Base-by-base conservation (phyloP, 64 coral and sea anemone genomes). In the Dendrophyllia cribrosa region DNA sequence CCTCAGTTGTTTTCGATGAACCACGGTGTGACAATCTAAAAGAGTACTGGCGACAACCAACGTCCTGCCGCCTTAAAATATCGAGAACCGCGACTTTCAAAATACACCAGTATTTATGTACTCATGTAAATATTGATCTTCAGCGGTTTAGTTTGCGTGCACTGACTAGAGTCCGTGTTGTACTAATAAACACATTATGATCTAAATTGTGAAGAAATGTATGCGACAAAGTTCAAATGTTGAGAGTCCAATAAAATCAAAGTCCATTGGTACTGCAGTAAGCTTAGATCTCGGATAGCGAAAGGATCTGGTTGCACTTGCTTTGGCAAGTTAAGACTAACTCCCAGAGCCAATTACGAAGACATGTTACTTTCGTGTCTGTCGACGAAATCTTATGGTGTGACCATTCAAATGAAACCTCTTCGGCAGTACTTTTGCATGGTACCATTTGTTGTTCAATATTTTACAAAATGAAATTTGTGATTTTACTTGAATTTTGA, bases 71-170 rank as follows among this genome's bases (percentile, higher is more conserved):
- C 6, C 44, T 50, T n/a, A 19, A 75, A 49, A 75, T 74, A 47
- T 19, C 15, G 16, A 73, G 12, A 14, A 49, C 16, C 17, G 24
- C 17, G 72, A n/a, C 72, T 51, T 75, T 46, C 43, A 47, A 16
- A 73, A 47, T 50, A 16, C 17, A 48, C 15, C 72, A 75, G 45
- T 45, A 51, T 49, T 43, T 75, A 75, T 75, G 72, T 75, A 75
- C 72, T 49, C 51, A 15, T 19, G 55, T 75, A 82, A 44, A 84
- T 84, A 84, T 68, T 67, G 80, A 51, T 51, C 46, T 5, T 63
- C 70, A 14, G 44, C n/a, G 1, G 8, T 5, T 5, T 12, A 14
- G 45, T 50, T 46, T 75, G 14, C 72, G 44, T 75, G 72, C 26
- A 34, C 17, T 7, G 44, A 20, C 45, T 16, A 20, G 15, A 49